Percentiles rank a stretch among this genome's conserved stretches.
These are phyloP conservation scores for Myotis daubentonii DNA, from an alignment of 2,797 vertebrate species.

Conservation along the genomic window DNA sequence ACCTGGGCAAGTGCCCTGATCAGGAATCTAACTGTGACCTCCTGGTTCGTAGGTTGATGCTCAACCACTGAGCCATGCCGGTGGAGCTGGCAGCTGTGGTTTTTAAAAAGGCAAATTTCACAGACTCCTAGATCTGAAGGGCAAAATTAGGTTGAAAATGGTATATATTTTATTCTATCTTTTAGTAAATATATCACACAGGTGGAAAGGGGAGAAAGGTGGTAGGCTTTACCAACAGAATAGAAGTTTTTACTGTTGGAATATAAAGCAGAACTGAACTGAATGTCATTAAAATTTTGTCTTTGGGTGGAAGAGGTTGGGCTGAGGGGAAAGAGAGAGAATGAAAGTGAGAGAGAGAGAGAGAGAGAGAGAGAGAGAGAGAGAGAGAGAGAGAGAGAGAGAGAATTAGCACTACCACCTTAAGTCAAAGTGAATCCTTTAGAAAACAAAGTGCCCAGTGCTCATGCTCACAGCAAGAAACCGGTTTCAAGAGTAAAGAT, in stretches of 20 bases:
- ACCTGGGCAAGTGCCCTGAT: no score
- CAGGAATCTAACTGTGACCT: no score
- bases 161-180: not conserved
- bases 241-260: not conserved
- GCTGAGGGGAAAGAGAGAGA: not conserved
- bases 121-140: not conserved
- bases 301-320: not conserved
- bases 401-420: not conserved
- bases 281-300: conserved; percentile 13
- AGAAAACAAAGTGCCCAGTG: conserved; percentile 48
- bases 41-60: no score
- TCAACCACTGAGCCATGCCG: no score
- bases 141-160: not conserved
- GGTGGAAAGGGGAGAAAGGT: not conserved
- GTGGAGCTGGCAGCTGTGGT: not conserved
- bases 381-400: not conserved
- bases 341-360: no score
- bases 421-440: conserved; percentile 62
- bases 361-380: not conserved
- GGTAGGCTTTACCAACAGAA: not conserved
- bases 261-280: conserved; percentile 12
- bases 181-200: not conserved
- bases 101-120: conserved; percentile 37
- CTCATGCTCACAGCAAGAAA: conserved; percentile 62
- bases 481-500: conserved; percentile 64